A percentile compares a stretch with the other conserved stretches of the same genome.
phyloP scores from a whole-genome alignment of 2,888 invertebrate genomes.

The Adelphocoris suturalis region DNA sequence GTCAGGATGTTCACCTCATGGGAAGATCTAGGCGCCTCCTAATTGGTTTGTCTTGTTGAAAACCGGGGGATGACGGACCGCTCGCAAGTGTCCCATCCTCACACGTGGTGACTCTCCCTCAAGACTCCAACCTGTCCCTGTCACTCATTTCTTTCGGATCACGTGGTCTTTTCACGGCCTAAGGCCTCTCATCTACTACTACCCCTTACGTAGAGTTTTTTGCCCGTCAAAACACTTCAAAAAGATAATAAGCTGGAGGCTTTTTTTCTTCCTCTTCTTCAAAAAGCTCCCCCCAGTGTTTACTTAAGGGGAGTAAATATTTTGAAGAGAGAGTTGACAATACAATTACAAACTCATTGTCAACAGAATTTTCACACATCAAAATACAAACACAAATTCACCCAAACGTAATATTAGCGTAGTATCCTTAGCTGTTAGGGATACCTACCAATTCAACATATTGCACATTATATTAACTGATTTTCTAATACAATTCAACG shows the following conservation, averaged over 20 bases:
- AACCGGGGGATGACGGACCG: background rate
- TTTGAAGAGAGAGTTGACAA: background rate
- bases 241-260: background rate
- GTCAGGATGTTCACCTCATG: background rate
- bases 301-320: background rate
- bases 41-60: conserved; percentile 58
- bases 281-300: background rate
- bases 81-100: conserved; percentile 25
- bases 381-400: too few relatives aligned
- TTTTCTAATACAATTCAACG: too few relatives aligned
- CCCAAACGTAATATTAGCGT: too few relatives aligned
- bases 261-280: background rate
- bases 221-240: conserved; percentile 4
- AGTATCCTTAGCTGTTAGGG: too few relatives aligned
- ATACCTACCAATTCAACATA: too few relatives aligned
- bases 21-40: conserved; percentile 12
- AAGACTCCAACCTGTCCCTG: conserved; percentile 4
- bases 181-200: background rate
- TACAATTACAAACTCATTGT: background rate
- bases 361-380: background rate
- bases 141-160: conserved; percentile 1
- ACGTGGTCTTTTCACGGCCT: too few relatives aligned
- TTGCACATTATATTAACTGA: too few relatives aligned
- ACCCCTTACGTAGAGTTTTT: background rate
- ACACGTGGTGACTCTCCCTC: conserved; percentile 45